Percentiles rank a stretch among this genome's conserved stretches.
These are phyloP conservation scores for Protobothrops mucrosquamatus DNA, from an alignment of 2,113 vertebrate species.

Conservation along the genomic window DNA sequence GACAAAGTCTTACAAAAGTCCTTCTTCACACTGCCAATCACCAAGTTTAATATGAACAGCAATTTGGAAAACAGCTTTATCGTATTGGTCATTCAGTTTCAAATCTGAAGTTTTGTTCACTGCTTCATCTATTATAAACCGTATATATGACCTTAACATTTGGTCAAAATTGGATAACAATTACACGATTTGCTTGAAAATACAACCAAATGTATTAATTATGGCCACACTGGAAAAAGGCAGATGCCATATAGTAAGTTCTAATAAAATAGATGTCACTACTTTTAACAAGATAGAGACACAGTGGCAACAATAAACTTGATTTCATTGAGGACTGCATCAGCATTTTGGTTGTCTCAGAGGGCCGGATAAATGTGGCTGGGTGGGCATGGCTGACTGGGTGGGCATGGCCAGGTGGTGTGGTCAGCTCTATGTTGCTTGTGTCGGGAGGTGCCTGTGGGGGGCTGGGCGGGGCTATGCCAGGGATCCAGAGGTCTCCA, in stretches of 20 bases:
- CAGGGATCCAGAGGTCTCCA: too few relatives aligned
- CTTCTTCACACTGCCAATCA: too few relatives aligned
- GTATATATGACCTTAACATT: not conserved
- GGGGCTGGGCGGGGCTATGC: too few relatives aligned
- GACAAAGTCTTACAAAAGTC: too few relatives aligned
- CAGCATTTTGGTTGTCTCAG: too few relatives aligned
- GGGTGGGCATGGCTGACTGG: too few relatives aligned
- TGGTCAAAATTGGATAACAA: not conserved
- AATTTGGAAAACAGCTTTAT: not conserved
- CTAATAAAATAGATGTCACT: not conserved
- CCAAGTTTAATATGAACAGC: not conserved
- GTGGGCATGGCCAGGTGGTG: too few relatives aligned
- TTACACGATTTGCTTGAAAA: not conserved
- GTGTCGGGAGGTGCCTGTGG: too few relatives aligned
- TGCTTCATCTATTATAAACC: not conserved
- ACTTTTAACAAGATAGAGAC: not conserved
- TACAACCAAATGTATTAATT: not conserved
- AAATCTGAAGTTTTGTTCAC: not conserved
- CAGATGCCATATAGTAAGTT: not conserved
- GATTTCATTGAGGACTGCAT: too few relatives aligned
- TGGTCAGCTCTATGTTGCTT: too few relatives aligned
- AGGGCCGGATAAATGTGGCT: too few relatives aligned
- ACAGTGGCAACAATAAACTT: not conserved
- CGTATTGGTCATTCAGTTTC: not conserved
- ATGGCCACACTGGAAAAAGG: not conserved